These are phyloP conservation scores for Argyresthia goedartella DNA, from an alignment of 2,888 invertebrate species.

Conservation along the genomic window DNA sequence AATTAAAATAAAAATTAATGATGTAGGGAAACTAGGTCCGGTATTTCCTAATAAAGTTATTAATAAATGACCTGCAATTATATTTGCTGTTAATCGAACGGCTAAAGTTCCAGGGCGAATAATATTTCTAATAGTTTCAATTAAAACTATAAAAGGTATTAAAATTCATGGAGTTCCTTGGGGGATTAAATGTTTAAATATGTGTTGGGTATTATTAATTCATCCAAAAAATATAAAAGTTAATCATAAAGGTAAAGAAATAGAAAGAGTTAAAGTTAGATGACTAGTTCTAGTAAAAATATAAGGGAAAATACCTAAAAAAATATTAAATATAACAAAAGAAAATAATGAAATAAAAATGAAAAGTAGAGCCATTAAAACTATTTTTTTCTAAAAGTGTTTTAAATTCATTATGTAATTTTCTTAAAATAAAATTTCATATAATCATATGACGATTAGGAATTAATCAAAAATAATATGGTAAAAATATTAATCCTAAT, in stretches of 20 bases:
- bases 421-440: conserved; percentile 56
- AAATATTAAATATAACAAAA: conserved; percentile 76
- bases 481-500: conserved; percentile 61
- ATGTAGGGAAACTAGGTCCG: conserved; percentile 24
- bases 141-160: conserved; percentile 80
- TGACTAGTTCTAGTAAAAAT: conserved; percentile 79
- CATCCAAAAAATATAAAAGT: conserved; percentile 76
- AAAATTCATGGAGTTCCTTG: conserved; percentile 74
- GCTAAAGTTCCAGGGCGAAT: conserved; percentile 79
- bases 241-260: conserved; percentile 75
- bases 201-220: conserved; percentile 72
- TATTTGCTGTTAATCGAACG: conserved; percentile 80
- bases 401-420: conserved; percentile 71
- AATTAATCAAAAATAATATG: conserved; percentile 64
- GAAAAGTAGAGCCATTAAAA: conserved; percentile 59
- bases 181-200: conserved; percentile 78
- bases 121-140: conserved; percentile 81
- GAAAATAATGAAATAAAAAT: conserved; percentile 71
- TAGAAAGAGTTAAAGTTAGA: conserved; percentile 66
- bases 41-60: conserved; percentile 70
- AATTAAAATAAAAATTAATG: conserved; percentile 41
- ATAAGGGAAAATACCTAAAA: conserved; percentile 78
- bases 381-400: conserved; percentile 52
- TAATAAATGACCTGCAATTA: conserved; percentile 80
- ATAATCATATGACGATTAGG: conserved; percentile 61